Evolutionary conservation across 2,797 vertebrate genomes (phyloP).

Genomic region (Tangara arthus): DNA sequence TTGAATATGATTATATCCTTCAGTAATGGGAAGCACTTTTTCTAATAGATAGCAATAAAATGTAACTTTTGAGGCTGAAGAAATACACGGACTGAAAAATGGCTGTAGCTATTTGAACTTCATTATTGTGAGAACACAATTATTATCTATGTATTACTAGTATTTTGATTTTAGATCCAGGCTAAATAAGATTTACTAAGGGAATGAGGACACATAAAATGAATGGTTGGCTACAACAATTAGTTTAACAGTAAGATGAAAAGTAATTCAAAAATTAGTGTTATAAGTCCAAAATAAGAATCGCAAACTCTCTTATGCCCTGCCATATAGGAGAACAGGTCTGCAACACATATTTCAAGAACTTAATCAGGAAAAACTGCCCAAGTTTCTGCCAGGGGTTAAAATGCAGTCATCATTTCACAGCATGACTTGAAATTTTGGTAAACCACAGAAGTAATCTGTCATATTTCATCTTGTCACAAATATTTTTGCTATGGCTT

Average conservation of each 20-base stretch:
- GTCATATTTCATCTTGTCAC: neutral
- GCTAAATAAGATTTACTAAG: neutral
- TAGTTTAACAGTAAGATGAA: neutral
- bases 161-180: neutral
- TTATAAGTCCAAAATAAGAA: neutral
- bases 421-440: neutral
- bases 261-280: neutral
- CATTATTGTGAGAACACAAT: neutral
- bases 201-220: neutral
- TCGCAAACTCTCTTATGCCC: neutral
- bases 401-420: neutral
- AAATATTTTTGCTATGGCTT: neutral
- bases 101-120: conserved; percentile 35
- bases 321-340: neutral
- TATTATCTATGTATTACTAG: neutral
- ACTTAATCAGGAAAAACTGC: neutral
- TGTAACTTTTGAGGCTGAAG: neutral
- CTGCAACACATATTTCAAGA: neutral
- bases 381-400: neutral
- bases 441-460: neutral
- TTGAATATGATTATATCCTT: conserved; percentile 11
- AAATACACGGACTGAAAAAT: conserved; percentile 40
- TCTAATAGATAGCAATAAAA: conserved; percentile 15
- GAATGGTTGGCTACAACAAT: neutral
- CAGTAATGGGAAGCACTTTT: conserved; percentile 30